A percentile compares a stretch with the other conserved stretches of the same genome.
Evolutionary conservation across 2,797 vertebrate genomes (phyloP).

Genomic region (Chaetophractus vellerosus): DNA sequence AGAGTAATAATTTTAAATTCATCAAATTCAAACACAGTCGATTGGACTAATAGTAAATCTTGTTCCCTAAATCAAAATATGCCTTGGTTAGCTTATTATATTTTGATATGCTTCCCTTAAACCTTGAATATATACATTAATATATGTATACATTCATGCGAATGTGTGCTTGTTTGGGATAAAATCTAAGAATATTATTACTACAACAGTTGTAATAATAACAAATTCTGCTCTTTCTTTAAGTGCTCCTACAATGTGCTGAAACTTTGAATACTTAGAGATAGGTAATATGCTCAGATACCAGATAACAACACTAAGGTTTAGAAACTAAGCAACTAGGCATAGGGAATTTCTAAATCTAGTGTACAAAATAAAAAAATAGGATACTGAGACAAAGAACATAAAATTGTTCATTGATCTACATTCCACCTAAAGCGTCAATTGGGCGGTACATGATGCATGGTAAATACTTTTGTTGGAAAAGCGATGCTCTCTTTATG

Average conservation of each 20-base stretch:
- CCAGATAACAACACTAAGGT: not conserved
- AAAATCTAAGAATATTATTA: not conserved
- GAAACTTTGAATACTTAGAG: not conserved
- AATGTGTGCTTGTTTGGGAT: not conserved
- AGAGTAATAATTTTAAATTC: constrained; percentile 24
- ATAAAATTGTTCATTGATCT: constrained; percentile 52
- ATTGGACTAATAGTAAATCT: not conserved
- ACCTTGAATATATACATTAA: not conserved
- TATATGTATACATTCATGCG: not conserved
- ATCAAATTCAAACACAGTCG: not conserved
- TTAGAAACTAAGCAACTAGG: constrained; percentile 15
- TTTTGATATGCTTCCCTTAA: constrained; percentile 27
- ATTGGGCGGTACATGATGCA: not conserved
- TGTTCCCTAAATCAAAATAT: constrained; percentile 16
- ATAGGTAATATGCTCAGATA: not conserved
- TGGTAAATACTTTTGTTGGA: not conserved
- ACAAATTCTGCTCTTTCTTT: not conserved
- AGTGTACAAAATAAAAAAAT: not conserved
- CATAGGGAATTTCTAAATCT: not conserved
- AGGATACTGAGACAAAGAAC: constrained; percentile 30
- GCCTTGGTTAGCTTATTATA: not conserved
- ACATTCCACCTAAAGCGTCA: not conserved
- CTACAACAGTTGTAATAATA: not conserved
- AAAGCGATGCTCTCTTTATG: not conserved
- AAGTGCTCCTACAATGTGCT: not conserved